These are phyloP conservation scores for Leptinotarsa peninsularis DNA, from an alignment of 2,888 invertebrate species.

Conservation along the genomic window DNA sequence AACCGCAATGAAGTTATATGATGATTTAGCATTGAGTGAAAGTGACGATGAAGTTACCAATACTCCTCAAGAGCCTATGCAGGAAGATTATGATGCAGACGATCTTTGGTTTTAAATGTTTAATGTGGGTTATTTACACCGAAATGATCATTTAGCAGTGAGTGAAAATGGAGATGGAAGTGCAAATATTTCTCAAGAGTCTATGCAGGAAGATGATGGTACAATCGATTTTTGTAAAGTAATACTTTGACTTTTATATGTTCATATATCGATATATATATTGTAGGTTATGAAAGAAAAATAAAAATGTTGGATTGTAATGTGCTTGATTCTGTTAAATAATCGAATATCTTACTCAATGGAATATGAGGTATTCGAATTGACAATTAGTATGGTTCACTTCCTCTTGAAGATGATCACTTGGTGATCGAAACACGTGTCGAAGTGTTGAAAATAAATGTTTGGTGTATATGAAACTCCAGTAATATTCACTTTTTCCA, in stretches of 20 bases:
- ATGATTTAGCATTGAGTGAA: slow-evolving; percentile 82
- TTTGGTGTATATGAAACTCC: no score
- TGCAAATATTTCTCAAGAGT: slow-evolving; percentile 44
- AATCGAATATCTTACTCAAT: no score
- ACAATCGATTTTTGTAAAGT: slow-evolving; percentile 69
- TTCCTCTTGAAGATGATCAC: no score
- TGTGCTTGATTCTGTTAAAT: no score
- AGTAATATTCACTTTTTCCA: no score
- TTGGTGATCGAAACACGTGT: no score
- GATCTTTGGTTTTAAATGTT: slow-evolving; percentile 62
- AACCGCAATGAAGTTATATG: slow-evolving; percentile 73
- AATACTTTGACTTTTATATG: not conserved
- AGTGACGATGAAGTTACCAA: slow-evolving; percentile 74
- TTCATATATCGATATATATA: not conserved
- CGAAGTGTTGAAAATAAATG: no score
- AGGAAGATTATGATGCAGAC: slow-evolving; percentile 69
- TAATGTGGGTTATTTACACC: slow-evolving; percentile 73
- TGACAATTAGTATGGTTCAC: no score
- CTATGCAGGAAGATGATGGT: slow-evolving; percentile 65
- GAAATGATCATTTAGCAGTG: slow-evolving; percentile 82
- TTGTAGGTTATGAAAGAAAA: not conserved
- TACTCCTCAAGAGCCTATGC: slow-evolving; percentile 58
- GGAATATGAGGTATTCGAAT: no score
- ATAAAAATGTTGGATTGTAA: no score
- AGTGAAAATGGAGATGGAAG: slow-evolving; percentile 82